Evolutionary conservation across 2,113 vertebrate genomes (phyloP).

Genomic region (Panthera tigris): DNA sequence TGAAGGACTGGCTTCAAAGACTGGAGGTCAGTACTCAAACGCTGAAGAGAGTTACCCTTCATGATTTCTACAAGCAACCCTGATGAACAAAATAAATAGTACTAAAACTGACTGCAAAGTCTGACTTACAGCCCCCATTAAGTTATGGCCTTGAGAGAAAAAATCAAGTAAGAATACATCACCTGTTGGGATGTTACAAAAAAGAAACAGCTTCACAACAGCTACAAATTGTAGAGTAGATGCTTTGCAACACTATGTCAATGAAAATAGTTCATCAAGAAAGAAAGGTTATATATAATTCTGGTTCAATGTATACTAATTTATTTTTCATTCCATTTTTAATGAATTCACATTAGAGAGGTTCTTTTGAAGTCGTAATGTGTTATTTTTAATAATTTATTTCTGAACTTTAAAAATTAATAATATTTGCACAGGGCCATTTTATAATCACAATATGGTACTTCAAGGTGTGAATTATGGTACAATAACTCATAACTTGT

Average conservation of each 20-base stretch:
- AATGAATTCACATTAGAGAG: conserved; percentile 76
- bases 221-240: conserved; percentile 10
- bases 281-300: conserved; percentile 61
- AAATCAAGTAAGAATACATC: conserved; percentile 11
- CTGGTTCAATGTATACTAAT: conserved; percentile 60
- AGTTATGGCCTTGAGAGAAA: conserved; percentile 24
- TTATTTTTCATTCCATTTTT: conserved; percentile 74
- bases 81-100: conserved; percentile 14
- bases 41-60: not conserved
- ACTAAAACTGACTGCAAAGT: not conserved
- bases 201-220: conserved; percentile 37
- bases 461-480: conserved; percentile 78
- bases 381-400: conserved; percentile 79
- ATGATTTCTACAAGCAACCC: not conserved
- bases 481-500: conserved; percentile 78
- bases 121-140: conserved; percentile 16
- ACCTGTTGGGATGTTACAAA: not conserved
- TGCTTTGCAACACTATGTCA: conserved; percentile 2
- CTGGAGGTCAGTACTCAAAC: not conserved
- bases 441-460: conserved; percentile 79
- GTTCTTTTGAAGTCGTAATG: conserved; percentile 68
- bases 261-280: conserved; percentile 58
- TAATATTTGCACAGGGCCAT: conserved; percentile 77
- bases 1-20: not conserved
- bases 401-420: conserved; percentile 81